Base-by-base conservation (phyloP, 1,140 invertebrate species). In the Psilanteris sp. region DNA sequence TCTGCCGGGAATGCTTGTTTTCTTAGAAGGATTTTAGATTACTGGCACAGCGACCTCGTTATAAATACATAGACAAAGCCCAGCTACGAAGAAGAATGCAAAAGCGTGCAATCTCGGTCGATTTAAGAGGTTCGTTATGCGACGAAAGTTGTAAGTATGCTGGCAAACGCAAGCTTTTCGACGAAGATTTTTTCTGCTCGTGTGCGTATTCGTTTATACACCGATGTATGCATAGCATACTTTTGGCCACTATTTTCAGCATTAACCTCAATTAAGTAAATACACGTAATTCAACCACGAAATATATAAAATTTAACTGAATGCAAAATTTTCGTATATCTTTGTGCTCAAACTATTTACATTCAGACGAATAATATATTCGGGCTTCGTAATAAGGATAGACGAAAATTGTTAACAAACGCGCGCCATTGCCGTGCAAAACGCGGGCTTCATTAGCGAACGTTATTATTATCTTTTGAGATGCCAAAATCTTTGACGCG, bases 121-220 rank as follows among this genome's bases (percentile, higher is more conserved):
- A 77, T 77, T 72, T 77, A 62, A 77, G 75, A 72, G 75, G 75
- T 78, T 78, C 75, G 75, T 78, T 78, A 78, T 59, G 57, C 50
- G 68, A 78, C 68, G 50, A 73, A 73, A 78, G 57, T 73, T 70
- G 64, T 70, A 59, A 70, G 75, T 59, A 57, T 32, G 57, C 62
- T 55, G 27, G 31, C 41, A 67, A 77, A 77, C 43, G 37, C 62
- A 9, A 70, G 62, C 46, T 64, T 70, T 77, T 54, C 26, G 6
- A 37, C 43, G 11, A 52, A 43, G 44, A 54, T 37, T 66, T 36
- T 44, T 52, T 50, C 22, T 15, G 4, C 14, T 26, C 11, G 41
- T 57, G 34, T 34, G 57, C 48, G 57, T 55, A 16, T 48, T 44
- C 14, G 24, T 36, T 8, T 18, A 13, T 59, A 34, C 9, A 32